A percentile compares a stretch with the other conserved stretches of the same genome.
phyloP scores from a whole-genome alignment of 2,797 vertebrate species.

The Rhabdophis nuchalis region DNA sequence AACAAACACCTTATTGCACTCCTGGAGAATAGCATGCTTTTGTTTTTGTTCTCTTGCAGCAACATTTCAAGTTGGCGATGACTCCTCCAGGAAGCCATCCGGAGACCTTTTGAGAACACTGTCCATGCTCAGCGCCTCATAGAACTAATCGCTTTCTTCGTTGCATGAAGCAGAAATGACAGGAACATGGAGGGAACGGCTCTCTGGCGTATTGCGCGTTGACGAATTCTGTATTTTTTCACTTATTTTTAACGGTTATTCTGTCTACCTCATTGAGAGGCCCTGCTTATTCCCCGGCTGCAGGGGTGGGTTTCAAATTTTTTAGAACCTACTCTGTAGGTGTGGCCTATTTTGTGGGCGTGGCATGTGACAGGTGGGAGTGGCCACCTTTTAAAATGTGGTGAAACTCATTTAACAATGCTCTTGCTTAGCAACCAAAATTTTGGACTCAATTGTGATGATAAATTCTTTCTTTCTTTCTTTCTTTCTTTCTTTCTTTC shows the following conservation, averaged over 20 bases:
- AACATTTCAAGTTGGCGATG: background rate
- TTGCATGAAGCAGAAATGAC: background rate
- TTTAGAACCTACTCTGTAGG: too few species aligned
- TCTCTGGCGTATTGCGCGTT: too few species aligned
- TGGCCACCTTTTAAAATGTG: too few species aligned
- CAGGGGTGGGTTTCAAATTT: too few species aligned
- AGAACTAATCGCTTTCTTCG: background rate
- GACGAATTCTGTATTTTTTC: background rate
- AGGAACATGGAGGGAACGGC: background rate
- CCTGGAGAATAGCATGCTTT: background rate
- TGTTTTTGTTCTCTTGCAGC: background rate
- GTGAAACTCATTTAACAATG: too few species aligned
- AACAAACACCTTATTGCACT: background rate
- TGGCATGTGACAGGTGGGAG: too few species aligned
- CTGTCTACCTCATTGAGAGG: background rate
- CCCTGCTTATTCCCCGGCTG: background rate
- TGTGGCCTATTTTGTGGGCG: too few species aligned
- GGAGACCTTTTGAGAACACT: background rate
- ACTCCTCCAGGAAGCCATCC: background rate
- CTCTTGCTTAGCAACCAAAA: too few species aligned
- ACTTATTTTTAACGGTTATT: background rate
- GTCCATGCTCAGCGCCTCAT: background rate
- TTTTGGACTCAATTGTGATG: too few species aligned
- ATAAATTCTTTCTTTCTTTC: too few species aligned
- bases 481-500: too few species aligned